A percentile compares a stretch with the other conserved stretches of the same genome.
Evolutionary conservation across 2,888 invertebrate genomes (phyloP).

Genomic region (Pseudococcus jackbeardsleyi): DNA sequence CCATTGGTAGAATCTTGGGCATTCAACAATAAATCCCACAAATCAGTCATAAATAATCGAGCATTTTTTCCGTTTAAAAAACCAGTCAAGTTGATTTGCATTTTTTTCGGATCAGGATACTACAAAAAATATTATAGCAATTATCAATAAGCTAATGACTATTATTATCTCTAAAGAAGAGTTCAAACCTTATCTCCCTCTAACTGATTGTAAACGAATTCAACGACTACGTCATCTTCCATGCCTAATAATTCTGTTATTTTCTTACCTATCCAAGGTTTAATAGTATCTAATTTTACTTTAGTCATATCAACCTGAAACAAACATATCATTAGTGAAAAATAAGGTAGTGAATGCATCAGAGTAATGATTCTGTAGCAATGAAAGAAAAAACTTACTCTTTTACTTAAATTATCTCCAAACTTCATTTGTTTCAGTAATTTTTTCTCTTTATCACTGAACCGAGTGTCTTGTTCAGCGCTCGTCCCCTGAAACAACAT

Average conservation of each 20-base stretch:
- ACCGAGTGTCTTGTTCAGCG: constrained; percentile 98
- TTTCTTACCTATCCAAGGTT: constrained; percentile 98
- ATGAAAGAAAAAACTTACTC: constrained; percentile 74
- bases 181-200: constrained; percentile 88
- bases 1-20: constrained; percentile 96
- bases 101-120: constrained; percentile 97
- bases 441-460: constrained; percentile 99
- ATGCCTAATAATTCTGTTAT: constrained; percentile 96
- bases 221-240: constrained; percentile 99
- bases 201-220: constrained; percentile 98
- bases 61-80: constrained; percentile 99
- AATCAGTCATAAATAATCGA: constrained; percentile 95
- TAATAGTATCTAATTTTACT: constrained; percentile 96
- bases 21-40: constrained; percentile 95
- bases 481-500: constrained; percentile 86
- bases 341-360: not conserved
- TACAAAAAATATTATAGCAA: constrained; percentile 69
- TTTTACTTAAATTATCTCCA: constrained; percentile 91
- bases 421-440: constrained; percentile 98
- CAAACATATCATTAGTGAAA: not conserved
- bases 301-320: constrained; percentile 95
- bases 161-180: constrained; percentile 61
- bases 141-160: not conserved
- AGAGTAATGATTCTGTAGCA: not conserved
- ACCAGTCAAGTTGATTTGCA: constrained; percentile 99